Evolutionary conservation across 2,797 vertebrate genomes (phyloP).

Genomic region (Eremophila alpestris): DNA sequence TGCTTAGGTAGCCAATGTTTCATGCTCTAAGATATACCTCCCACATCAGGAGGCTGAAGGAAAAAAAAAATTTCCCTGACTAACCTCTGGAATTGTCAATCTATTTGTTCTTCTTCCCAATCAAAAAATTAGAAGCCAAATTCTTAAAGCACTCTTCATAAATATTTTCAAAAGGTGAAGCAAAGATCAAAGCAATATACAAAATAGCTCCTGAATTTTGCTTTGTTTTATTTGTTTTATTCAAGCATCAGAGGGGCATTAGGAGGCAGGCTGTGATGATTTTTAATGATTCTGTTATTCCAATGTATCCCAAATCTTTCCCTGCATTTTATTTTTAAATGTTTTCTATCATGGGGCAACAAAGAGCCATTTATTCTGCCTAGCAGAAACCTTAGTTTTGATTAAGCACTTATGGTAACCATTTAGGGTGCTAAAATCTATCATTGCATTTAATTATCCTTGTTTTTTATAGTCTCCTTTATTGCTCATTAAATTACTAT

Average conservation of each 20-base stretch:
- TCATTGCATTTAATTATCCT: constrained; percentile 64
- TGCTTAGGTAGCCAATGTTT: neutral
- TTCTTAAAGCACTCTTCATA: neutral
- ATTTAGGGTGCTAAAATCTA: constrained; percentile 60
- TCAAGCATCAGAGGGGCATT: neutral
- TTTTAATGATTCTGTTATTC: constrained; percentile 11
- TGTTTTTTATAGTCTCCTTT: constrained; percentile 31
- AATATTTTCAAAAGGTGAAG: constrained; percentile 31
- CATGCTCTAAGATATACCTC: neutral
- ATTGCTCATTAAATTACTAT: constrained; percentile 61
- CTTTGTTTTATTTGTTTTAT: constrained; percentile 7
- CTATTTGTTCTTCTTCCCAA: neutral
- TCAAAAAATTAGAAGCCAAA: neutral
- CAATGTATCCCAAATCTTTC: neutral
- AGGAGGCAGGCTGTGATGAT: neutral
- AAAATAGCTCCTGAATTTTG: neutral
- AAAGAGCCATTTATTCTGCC: constrained; percentile 46
- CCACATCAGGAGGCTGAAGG: neutral
- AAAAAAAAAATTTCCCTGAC: neutral
- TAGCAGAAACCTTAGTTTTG: constrained; percentile 49
- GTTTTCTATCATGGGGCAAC: constrained; percentile 36
- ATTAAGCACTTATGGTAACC: constrained; percentile 56
- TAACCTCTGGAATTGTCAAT: neutral
- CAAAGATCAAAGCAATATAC: constrained; percentile 14
- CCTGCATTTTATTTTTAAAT: constrained; percentile 28